Conservation (phyloP, 2,113 vertebrate genomes). For the Petrocephalus microphthalmus region DNA sequence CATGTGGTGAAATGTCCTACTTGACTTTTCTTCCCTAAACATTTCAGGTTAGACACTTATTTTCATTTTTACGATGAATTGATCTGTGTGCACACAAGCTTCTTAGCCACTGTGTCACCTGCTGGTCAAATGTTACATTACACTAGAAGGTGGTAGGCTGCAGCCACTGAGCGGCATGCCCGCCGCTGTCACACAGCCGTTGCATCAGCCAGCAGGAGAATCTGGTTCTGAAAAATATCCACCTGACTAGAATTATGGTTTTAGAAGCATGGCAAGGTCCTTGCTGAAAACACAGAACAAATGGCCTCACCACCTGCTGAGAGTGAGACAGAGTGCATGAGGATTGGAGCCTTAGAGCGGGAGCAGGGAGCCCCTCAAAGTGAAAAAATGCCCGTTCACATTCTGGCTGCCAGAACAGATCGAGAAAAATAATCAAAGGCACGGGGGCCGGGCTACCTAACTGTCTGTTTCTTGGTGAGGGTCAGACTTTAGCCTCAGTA, state of each 20-base stretch:
- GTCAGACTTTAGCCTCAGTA: neutral
- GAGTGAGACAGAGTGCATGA: neutral
- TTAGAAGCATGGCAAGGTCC: neutral
- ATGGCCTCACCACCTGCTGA: neutral
- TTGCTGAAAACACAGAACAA: neutral
- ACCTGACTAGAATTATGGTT: neutral
- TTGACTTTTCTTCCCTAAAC: neutral
- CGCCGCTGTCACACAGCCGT: neutral
- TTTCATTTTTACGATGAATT: neutral
- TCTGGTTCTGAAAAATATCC: neutral
- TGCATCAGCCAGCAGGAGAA: neutral
- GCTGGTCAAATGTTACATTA: neutral
- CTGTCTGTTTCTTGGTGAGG: conserved; percentile 32
- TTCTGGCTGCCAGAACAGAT: neutral
- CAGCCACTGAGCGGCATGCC: neutral
- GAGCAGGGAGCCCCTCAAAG: neutral
- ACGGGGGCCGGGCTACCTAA: conserved; percentile 18
- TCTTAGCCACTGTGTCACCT: neutral
- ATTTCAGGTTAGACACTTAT: neutral
- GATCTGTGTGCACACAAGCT: neutral
- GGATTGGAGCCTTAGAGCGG: neutral
- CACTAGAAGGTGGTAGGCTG: neutral
- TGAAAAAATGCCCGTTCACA: neutral
- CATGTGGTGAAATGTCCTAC: neutral
- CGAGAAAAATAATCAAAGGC: neutral